Evolutionary conservation across 2,888 invertebrate genomes (phyloP), one percentile per base, ranked within the genome.

Genomic region (Nephrotoma flavescens): DNA sequence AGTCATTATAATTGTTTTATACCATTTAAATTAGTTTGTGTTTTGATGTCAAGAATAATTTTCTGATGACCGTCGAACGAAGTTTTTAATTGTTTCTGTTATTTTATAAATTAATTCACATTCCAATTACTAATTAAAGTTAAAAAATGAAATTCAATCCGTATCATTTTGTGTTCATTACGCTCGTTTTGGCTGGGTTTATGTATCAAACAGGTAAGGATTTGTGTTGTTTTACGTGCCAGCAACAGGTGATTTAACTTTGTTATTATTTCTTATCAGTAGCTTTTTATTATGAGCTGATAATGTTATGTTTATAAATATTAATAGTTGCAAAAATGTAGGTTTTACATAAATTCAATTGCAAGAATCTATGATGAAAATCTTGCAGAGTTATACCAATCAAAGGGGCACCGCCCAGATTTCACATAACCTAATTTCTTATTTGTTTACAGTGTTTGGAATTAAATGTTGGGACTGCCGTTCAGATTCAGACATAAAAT

Each of bases 391-490:
- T 5, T 15, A 57, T 57, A 6, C 15, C 15, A 15, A 57, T 57
- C 15, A 6, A 84, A 3, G 41, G 84, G 84, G 84, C 41, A 41
- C 84, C 84, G 84, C 84, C 84, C 84, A 42, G 84, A 42, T 12
- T 15, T 42, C 31, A 71, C 71, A 71, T 71, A 71, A 71, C 71
- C 71, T 71, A 41, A 12, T 31, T 47, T 83, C 52, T 57, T 44
- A 52, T 71, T 45, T 86, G 87, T 87, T 92, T 92, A 87, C 90
- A 95, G 96, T 93, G 88, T 90, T 92, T 86, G 92, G 94, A 87
- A 96, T 96, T 86, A 97, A 97, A 92, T 98, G 98, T 90, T 98
- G 97, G 97, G 96, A 95, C 86, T 98, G 98, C 89, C 94, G 97
- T 88, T 97, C 97, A 0, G 96, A 96, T 89, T 95, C 94, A 87